Evolutionary conservation across 2,888 invertebrate species (phyloP), one percentile per base, ranked within the genome.

Genomic region (Melieria crassipennis): DNA sequence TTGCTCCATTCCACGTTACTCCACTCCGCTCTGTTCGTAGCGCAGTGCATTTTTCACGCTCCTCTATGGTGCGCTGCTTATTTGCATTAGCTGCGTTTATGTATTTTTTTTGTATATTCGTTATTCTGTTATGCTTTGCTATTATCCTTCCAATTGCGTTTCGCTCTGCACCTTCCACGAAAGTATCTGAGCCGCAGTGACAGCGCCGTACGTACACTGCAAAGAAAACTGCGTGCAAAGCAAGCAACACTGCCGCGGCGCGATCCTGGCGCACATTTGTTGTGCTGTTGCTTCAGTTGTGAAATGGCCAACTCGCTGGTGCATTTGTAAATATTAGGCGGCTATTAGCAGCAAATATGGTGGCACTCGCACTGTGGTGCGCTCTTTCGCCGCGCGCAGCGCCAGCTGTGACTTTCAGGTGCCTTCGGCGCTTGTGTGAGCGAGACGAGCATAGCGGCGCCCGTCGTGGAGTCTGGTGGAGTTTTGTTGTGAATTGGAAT

Each of bases 401-500:
- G 30, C 11, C 9, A 52, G 9, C 9, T 52, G 52, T 52, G n/a
- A 52, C 13, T 52, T 6, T 5, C 10, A 52, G 5, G 6, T 13
- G 11, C 52, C 5, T 52, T 3, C n/a, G 5, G 52, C 52, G 6
- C 10, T 7, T 11, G 52, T 7, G 11, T 4, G 10, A 52, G 52
- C 13, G 52, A 52, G 52, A 52, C 13, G 52, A 5, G 30, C 30
- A 30, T 30, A 30, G 30, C 30, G 30, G 30, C 30, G 30, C 30
- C 3, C 30, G 30, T 1, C 30, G 30, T 30, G 11, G 52, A n/a
- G 13, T 52, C n/a, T 11, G 13, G 52, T 52, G 13, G 13, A 57
- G 13, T 52, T 60, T 47, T 60, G 67, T 60, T 67, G 67, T 50
- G 58, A 67, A 67, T 60, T 60, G 47, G 67, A 52, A 58, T 45